Conservation (phyloP, 2,888 invertebrate genomes). For the Scaptomyza cyrtandrae region DNA sequence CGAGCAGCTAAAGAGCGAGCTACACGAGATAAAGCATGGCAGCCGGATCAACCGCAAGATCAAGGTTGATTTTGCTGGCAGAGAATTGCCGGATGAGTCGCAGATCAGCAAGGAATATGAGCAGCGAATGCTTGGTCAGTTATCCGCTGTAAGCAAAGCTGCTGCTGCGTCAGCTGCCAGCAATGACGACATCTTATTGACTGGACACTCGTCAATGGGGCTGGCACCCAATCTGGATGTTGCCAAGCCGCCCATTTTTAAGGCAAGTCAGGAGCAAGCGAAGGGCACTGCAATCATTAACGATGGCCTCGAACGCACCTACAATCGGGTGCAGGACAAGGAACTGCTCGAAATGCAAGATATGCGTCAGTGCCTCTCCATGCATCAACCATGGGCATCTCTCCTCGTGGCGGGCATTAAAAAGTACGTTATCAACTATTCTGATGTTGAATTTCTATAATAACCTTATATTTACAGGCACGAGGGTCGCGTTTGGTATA, state of each 20-base stretch:
- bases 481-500: slow-evolving; percentile 97
- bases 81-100: slow-evolving; percentile 86
- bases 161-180: slow-evolving; percentile 12
- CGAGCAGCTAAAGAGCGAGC: slow-evolving; percentile 88
- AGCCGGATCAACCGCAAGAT: slow-evolving; percentile 89
- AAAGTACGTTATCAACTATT: slow-evolving; percentile 78
- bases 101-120: slow-evolving; percentile 82
- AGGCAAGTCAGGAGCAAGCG: slow-evolving; percentile 44
- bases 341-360: slow-evolving; percentile 93
- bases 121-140: slow-evolving; percentile 83
- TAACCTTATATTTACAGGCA: slow-evolving; percentile 85
- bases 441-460: no score
- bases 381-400: slow-evolving; percentile 99
- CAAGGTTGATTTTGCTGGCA: slow-evolving; percentile 91
- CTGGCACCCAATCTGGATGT: slow-evolving; percentile 65
- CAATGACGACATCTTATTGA: slow-evolving; percentile 17
- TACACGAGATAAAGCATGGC: slow-evolving; percentile 89
- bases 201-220: slow-evolving; percentile 60
- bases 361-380: slow-evolving; percentile 93
- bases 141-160: slow-evolving; percentile 78
- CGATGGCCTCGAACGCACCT: slow-evolving; percentile 74
- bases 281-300: slow-evolving; percentile 7
- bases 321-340: slow-evolving; percentile 89
- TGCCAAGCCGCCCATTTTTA: slow-evolving; percentile 69
- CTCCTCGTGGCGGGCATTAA: slow-evolving; percentile 96